phyloP scores from a whole-genome alignment of 1,140 invertebrate genomes.

The Stenopsyche tienmushanensis region DNA sequence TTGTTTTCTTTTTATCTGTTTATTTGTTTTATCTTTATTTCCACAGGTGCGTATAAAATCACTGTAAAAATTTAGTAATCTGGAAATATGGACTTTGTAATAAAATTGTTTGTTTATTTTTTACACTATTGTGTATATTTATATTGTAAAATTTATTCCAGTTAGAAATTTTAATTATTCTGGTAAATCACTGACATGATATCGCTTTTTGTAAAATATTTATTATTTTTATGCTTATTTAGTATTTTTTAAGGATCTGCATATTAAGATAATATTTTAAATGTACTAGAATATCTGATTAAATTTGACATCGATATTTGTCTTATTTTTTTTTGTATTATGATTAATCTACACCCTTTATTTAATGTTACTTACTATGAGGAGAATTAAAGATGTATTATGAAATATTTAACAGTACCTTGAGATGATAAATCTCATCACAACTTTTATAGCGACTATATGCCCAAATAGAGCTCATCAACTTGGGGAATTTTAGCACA shows the following conservation, averaged over 20 bases:
- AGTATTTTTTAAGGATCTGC: constrained; percentile 41
- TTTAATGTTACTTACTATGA: too few species aligned
- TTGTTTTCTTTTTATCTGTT: constrained; percentile 35
- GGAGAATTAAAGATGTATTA: too few species aligned
- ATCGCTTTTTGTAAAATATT: constrained; percentile 42
- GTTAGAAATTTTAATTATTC: constrained; percentile 15
- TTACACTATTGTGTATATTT: constrained; percentile 35
- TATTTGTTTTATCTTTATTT: constrained; percentile 4
- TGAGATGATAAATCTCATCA: too few species aligned
- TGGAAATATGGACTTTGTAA: constrained; percentile 31
- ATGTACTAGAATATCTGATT: constrained; percentile 39
- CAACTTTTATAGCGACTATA: too few species aligned
- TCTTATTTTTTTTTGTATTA: constrained; percentile 3
- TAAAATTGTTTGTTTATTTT: constrained; percentile 36
- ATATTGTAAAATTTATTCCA: constrained; percentile 38
- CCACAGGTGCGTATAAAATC: constrained; percentile 1
- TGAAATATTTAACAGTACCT: too few species aligned
- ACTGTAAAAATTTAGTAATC: constrained; percentile 32
- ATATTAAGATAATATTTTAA: constrained; percentile 39
- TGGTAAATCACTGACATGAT: constrained; percentile 18
- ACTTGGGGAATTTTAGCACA: too few species aligned
- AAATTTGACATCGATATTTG: constrained; percentile 39
- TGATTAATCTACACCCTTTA: not conserved
- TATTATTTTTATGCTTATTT: constrained; percentile 42
- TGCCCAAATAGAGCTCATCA: too few species aligned